A percentile compares a stretch with the other conserved stretches of the same genome.
These are phyloP conservation scores for Moxostoma hubbsi DNA, from an alignment of 2,797 vertebrate species.

Conservation along the genomic window DNA sequence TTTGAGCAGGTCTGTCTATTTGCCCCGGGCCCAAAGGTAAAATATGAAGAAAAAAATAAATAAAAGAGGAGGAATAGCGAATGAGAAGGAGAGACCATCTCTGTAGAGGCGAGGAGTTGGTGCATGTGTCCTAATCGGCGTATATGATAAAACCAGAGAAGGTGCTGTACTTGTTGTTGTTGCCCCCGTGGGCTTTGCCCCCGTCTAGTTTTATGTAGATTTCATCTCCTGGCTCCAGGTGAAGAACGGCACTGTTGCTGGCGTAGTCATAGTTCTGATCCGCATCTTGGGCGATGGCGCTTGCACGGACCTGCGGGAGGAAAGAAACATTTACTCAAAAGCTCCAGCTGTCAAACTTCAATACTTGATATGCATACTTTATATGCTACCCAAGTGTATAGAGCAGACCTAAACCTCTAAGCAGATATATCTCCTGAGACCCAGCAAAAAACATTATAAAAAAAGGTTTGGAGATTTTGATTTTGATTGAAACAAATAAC, in stretches of 20 bases:
- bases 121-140: conserved; percentile 83
- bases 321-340: conserved; percentile 27
- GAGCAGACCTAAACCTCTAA: neutral
- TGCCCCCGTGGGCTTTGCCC: conserved; percentile 95
- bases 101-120: neutral
- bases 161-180: conserved; percentile 99
- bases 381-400: no score
- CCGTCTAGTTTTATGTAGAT: conserved; percentile 97
- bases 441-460: neutral
- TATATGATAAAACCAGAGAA: conserved; percentile 99
- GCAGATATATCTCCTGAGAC: neutral
- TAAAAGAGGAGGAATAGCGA: conserved; percentile 12
- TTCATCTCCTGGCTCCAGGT: conserved; percentile 94
- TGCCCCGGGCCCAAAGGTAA: conserved; percentile 35
- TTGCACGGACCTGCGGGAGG: conserved; percentile 87
- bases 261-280: conserved; percentile 98
- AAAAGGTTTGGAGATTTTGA: no score
- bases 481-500: no score
- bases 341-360: neutral
- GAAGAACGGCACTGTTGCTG: conserved; percentile 95
- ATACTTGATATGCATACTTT: neutral
- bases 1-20: conserved; percentile 31
- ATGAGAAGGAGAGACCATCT: conserved; percentile 27
- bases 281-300: conserved; percentile 94
- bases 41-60: neutral